Evolutionary conservation across 2,888 invertebrate species (phyloP).

Genomic region (Sipha maydis): DNA sequence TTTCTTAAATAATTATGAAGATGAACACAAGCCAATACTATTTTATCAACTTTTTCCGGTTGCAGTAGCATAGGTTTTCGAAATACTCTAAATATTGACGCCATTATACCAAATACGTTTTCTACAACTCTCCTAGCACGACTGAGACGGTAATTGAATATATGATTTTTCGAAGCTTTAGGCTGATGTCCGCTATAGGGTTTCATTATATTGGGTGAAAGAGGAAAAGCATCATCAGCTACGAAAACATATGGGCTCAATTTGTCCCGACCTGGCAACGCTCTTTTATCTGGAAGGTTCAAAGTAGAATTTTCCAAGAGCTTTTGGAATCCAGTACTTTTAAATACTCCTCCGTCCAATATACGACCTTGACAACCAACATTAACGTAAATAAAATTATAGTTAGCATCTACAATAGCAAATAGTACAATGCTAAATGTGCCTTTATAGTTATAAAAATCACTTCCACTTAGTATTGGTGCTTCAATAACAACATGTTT

Average conservation of each 20-base stretch:
- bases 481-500: conserved; percentile 43
- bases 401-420: conserved; percentile 40
- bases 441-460: conserved; percentile 50
- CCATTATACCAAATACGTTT: too few species aligned
- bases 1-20: too few species aligned
- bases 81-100: neutral
- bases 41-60: conserved; percentile 15
- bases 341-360: conserved; percentile 63
- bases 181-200: neutral
- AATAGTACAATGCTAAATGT: conserved; percentile 44
- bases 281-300: neutral
- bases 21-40: conserved; percentile 1
- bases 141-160: conserved; percentile 8
- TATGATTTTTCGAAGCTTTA: neutral
- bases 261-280: neutral
- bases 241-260: conserved; percentile 7
- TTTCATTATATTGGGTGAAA: conserved; percentile 3
- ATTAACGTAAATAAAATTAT: conserved; percentile 63
- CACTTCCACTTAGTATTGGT: conserved; percentile 32
- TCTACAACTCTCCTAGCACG: too few species aligned
- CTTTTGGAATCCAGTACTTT: conserved; percentile 29
- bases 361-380: conserved; percentile 62
- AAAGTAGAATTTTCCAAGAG: neutral
- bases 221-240: conserved; percentile 24
- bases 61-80: conserved; percentile 19